These are phyloP conservation scores for Pithys albifrons DNA, from an alignment of 2,113 vertebrate genomes.

Conservation along the genomic window DNA sequence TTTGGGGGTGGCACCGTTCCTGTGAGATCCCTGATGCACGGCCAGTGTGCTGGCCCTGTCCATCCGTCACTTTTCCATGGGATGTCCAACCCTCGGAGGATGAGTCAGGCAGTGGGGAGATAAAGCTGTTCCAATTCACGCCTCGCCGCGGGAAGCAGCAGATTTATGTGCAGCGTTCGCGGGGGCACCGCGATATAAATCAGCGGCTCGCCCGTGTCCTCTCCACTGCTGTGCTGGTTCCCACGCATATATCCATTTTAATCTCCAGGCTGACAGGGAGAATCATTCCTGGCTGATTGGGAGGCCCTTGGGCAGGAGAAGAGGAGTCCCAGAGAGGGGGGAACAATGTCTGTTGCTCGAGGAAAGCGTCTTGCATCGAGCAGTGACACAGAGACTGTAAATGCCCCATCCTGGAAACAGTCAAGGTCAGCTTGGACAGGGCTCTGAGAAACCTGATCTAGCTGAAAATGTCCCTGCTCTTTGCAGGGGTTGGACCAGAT, in stretches of 20 bases:
- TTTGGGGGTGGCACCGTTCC: accelerated
- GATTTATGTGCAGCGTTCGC: neutral
- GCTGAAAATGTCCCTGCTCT: neutral
- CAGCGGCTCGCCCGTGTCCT: neutral
- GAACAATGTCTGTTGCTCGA: accelerated
- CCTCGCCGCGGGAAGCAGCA: neutral
- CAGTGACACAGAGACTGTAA: neutral
- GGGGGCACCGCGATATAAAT: neutral
- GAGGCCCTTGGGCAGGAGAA: neutral
- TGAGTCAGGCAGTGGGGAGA: neutral
- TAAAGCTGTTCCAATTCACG: neutral
- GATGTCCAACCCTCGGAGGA: accelerated
- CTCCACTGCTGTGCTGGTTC: neutral
- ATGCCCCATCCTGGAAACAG: neutral
- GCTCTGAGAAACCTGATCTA: neutral
- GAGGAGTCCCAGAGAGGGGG: neutral
- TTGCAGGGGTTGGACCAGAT: neutral
- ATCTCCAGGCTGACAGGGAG: neutral
- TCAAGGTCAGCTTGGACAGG: neutral
- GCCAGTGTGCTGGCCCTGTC: accelerated
- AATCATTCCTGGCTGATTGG: neutral
- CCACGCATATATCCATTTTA: neutral
- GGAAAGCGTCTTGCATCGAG: neutral
- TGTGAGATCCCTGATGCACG: neutral
- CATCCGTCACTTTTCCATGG: neutral